phyloP scores from a whole-genome alignment of 2,113 vertebrate genomes.

The Leptocoma aspasia region DNA sequence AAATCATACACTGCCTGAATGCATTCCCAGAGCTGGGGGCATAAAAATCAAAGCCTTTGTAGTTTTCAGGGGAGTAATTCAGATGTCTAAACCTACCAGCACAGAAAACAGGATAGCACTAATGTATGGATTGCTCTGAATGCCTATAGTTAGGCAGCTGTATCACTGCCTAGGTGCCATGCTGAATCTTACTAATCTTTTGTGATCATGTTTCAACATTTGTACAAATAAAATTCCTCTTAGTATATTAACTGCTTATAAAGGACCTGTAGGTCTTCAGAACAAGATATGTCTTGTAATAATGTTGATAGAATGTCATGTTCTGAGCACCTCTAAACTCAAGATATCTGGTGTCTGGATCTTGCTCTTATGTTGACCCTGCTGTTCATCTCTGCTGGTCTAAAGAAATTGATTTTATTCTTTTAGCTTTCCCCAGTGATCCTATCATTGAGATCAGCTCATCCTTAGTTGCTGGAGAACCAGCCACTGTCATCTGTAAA shows the following conservation, averaged over 20 bases:
- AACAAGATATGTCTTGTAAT: background rate
- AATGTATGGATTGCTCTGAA: background rate
- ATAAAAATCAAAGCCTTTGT: background rate
- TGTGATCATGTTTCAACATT: background rate
- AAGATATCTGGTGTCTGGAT: background rate
- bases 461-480: background rate
- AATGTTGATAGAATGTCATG: background rate
- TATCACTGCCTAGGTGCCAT: background rate
- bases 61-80: background rate
- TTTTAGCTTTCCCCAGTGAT: conserved; percentile 73
- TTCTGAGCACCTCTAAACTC: background rate
- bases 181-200: background rate
- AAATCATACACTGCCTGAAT: background rate
- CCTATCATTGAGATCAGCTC: conserved; percentile 65
- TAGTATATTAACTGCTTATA: background rate
- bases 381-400: background rate
- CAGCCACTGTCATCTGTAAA: conserved; percentile 47
- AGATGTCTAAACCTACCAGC: background rate
- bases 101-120: background rate
- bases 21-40: background rate
- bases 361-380: background rate
- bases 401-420: background rate
- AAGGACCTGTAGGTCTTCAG: background rate
- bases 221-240: background rate
- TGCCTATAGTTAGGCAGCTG: background rate